Percentiles rank a stretch among this genome's conserved stretches.
Conservation (phyloP, 2,797 vertebrate species). For the Tamandua tetradactyla region DNA sequence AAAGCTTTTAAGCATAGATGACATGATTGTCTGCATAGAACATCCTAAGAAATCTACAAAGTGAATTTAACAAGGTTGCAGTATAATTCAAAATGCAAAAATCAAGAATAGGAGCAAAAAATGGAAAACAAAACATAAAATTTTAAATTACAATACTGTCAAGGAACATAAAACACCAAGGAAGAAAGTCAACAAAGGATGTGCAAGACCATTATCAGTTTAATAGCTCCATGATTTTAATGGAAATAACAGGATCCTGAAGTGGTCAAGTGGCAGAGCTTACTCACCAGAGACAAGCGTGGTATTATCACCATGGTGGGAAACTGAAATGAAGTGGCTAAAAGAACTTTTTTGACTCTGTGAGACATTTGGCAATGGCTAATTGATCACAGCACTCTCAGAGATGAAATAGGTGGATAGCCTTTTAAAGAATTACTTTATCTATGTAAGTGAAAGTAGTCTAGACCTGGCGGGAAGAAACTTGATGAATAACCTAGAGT, state of each 20-base stretch:
- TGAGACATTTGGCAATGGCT: neutral
- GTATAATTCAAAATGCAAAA: neutral
- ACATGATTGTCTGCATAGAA: too few relatives aligned
- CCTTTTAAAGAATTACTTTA: neutral
- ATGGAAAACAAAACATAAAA: constrained; percentile 7
- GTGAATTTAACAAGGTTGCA: neutral
- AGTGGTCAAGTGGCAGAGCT: neutral
- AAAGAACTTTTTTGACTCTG: neutral
- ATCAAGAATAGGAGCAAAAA: constrained; percentile 25
- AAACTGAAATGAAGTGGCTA: neutral
- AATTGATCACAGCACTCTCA: neutral
- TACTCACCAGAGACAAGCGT: neutral
- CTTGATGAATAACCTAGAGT: neutral
- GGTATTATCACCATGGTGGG: neutral
- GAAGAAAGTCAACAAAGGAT: neutral
- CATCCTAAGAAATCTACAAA: too few relatives aligned
- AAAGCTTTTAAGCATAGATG: too few relatives aligned
- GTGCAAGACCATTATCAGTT: neutral
- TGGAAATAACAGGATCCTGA: neutral
- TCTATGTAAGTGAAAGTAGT: neutral
- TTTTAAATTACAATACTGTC: neutral
- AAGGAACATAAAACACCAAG: neutral
- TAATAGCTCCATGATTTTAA: neutral
- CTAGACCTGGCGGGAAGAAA: neutral
- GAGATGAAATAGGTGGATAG: neutral